These are phyloP conservation scores for Orussus abietinus DNA, from an alignment of 1,140 invertebrate genomes.

Conservation along the genomic window DNA sequence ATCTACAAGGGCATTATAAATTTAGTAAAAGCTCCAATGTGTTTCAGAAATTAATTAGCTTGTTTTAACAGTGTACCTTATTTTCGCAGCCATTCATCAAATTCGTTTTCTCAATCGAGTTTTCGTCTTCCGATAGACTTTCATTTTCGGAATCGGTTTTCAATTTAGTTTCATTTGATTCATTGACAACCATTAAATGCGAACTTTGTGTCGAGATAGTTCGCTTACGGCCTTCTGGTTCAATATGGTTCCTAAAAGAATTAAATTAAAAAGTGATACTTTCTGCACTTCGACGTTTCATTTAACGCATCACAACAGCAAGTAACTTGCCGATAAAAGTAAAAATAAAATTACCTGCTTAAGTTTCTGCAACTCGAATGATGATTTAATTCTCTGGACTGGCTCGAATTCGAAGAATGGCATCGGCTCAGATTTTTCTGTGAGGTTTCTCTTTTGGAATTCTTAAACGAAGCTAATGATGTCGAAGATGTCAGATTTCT, in stretches of 20 bases:
- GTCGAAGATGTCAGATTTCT: constrained; percentile 24
- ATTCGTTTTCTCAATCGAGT: too few relatives aligned
- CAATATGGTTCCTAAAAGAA: constrained; percentile 13
- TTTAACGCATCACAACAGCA: not conserved
- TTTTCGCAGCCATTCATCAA: too few relatives aligned
- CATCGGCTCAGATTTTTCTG: constrained; percentile 17
- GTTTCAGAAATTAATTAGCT: too few relatives aligned
- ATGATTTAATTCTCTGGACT: too few relatives aligned
- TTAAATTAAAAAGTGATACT: not conserved
- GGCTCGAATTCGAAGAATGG: constrained; percentile 25
- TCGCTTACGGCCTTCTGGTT: constrained; percentile 12
- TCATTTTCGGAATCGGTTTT: too few relatives aligned
- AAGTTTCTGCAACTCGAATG: too few relatives aligned
- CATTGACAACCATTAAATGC: too few relatives aligned
- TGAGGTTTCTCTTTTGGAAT: constrained; percentile 16
- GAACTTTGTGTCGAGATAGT: constrained; percentile 12
- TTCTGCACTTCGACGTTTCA: not conserved
- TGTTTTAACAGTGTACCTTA: too few relatives aligned
- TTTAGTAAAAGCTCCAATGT: too few relatives aligned
- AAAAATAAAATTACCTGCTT: constrained; percentile 16
- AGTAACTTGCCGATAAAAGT: not conserved
- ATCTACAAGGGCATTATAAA: too few relatives aligned
- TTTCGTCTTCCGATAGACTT: too few relatives aligned
- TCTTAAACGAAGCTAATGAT: constrained; percentile 23
- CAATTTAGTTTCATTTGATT: too few relatives aligned